Evolutionary conservation across 2,113 vertebrate species (phyloP).

Genomic region (Myrmophylax atrothorax): DNA sequence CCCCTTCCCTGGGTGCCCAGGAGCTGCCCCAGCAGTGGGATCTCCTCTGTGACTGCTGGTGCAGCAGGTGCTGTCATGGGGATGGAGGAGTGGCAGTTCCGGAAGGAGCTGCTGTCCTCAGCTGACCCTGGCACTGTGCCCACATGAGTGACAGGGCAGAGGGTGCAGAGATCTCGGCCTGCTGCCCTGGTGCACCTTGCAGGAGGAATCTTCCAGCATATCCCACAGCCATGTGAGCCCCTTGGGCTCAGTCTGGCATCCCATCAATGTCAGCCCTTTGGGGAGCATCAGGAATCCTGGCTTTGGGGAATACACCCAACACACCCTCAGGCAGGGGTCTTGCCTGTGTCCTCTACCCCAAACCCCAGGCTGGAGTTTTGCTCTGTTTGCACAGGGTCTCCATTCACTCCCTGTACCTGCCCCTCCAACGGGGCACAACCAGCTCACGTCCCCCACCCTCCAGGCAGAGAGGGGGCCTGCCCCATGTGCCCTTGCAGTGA

Average conservation of each 20-base stretch:
- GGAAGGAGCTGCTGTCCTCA: accelerated
- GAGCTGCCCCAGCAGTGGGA: neutral
- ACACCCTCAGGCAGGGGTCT: neutral
- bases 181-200: too few relatives aligned
- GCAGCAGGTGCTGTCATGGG: neutral
- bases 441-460: neutral
- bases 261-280: accelerated
- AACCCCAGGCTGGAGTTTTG: neutral
- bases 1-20: accelerated
- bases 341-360: neutral
- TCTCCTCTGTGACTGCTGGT: neutral
- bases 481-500: accelerated
- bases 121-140: neutral
- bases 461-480: neutral
- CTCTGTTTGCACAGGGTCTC: neutral
- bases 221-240: accelerated
- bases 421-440: neutral
- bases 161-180: accelerated
- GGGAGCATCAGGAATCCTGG: neutral
- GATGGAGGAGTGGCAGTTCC: neutral
- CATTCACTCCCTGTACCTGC: neutral
- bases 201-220: neutral
- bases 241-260: neutral
- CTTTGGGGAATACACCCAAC: neutral
- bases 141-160: neutral